These are phyloP conservation scores for Sparidentex hasta DNA, from an alignment of 2,797 vertebrate species.

Conservation along the genomic window DNA sequence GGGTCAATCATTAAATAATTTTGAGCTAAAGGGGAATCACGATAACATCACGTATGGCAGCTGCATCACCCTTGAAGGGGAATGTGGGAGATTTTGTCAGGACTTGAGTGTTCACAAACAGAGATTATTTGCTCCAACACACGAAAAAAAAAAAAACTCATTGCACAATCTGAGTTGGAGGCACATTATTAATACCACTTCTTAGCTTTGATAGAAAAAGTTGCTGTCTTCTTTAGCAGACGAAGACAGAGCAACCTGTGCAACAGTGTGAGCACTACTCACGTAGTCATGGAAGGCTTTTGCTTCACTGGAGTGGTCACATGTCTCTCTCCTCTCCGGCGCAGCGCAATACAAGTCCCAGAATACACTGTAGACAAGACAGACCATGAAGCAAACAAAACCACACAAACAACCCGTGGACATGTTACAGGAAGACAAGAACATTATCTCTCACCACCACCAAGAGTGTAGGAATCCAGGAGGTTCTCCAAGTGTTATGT, in stretches of 20 bases:
- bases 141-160: background rate
- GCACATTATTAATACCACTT: constrained; percentile 22
- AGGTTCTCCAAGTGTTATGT: constrained; percentile 97
- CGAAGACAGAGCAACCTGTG: constrained; percentile 32
- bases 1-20: background rate
- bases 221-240: constrained; percentile 31
- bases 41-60: background rate
- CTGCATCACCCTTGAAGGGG: constrained; percentile 12
- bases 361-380: constrained; percentile 91
- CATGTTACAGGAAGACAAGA: constrained; percentile 32
- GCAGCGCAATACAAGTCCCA: constrained; percentile 99
- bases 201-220: constrained; percentile 21
- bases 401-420: constrained; percentile 59
- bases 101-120: constrained; percentile 26
- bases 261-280: constrained; percentile 81
- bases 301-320: constrained; percentile 99
- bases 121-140: constrained; percentile 26
- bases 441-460: constrained; percentile 94
- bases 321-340: constrained; percentile 98
- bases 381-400: constrained; percentile 65
- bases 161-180: constrained; percentile 22
- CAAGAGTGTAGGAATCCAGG: constrained; percentile 98
- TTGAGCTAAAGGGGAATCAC: constrained; percentile 1
- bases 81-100: constrained; percentile 25
- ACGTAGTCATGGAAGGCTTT: constrained; percentile 99